Conservation (phyloP, 2,797 vertebrate species). For the Chiloscyllium punctatum region DNA sequence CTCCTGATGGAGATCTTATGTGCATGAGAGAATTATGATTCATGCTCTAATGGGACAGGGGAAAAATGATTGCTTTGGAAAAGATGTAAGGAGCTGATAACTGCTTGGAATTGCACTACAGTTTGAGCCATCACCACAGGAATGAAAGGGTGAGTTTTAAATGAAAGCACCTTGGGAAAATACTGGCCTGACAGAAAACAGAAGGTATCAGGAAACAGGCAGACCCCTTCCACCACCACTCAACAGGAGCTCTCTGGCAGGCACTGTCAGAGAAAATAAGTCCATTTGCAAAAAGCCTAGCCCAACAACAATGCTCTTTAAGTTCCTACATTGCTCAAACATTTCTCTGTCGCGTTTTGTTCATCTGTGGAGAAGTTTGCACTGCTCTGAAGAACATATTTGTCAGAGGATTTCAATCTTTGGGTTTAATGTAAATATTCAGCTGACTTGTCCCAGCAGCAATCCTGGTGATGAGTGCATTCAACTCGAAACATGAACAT, state of each 20-base stretch:
- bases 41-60: not conserved
- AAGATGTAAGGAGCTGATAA: not conserved
- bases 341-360: not conserved
- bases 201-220: not conserved
- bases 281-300: not conserved
- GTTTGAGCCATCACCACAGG: not conserved
- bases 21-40: not conserved
- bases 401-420: conserved; percentile 1
- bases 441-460: not conserved
- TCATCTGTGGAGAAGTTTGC: not conserved
- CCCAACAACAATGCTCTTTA: not conserved
- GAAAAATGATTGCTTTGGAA: not conserved
- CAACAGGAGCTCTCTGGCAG: not conserved
- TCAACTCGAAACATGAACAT: not conserved
- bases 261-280: not conserved
- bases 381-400: not conserved
- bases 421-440: not conserved
- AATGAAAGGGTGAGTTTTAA: not conserved
- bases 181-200: not conserved
- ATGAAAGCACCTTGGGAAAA: not conserved
- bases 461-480: not conserved
- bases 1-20: not conserved
- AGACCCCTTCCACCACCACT: not conserved
- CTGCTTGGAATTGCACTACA: not conserved
- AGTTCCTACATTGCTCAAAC: not conserved